A percentile compares a stretch with the other conserved stretches of the same genome.
These are phyloP conservation scores for Anticlea derivata DNA, from an alignment of 2,888 invertebrate species.

Conservation along the genomic window DNA sequence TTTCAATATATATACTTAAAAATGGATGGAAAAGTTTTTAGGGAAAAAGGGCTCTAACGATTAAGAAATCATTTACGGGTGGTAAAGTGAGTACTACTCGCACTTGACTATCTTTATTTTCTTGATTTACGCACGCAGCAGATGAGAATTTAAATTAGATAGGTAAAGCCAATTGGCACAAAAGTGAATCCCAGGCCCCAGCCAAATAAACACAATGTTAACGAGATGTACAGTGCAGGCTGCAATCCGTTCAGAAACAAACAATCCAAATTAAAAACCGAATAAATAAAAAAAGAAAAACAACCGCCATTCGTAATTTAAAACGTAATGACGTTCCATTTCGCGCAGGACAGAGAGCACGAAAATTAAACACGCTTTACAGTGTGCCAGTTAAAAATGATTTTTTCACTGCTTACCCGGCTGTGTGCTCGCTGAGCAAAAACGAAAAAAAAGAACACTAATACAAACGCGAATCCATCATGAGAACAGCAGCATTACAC, in stretches of 20 bases:
- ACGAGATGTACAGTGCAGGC: constrained; percentile 25
- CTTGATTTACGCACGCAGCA: background rate
- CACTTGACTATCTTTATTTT: no score
- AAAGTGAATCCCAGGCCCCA: background rate
- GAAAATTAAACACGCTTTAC: constrained; percentile 81
- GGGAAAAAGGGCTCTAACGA: no score
- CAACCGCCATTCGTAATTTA: constrained; percentile 78
- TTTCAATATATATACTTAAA: no score
- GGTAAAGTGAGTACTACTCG: no score
- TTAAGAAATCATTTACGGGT: no score
- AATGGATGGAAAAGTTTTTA: no score
- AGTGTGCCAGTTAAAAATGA: constrained; percentile 81
- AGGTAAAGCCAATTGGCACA: background rate
- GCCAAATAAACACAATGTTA: constrained; percentile 25
- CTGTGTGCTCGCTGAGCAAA: constrained; percentile 60
- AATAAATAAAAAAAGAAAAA: constrained; percentile 67
- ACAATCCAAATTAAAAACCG: constrained; percentile 71
- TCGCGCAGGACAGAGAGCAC: constrained; percentile 77
- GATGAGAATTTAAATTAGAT: background rate
- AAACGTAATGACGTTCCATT: constrained; percentile 83
- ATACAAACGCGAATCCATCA: constrained; percentile 79
- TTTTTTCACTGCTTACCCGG: constrained; percentile 77
- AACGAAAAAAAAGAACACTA: constrained; percentile 69
- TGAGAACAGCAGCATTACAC: constrained; percentile 69
- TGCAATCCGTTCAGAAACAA: constrained; percentile 55